Evolutionary conservation across 2,888 invertebrate genomes (phyloP), one percentile per base, ranked within the genome.

Genomic region (Dendrolimus pini): DNA sequence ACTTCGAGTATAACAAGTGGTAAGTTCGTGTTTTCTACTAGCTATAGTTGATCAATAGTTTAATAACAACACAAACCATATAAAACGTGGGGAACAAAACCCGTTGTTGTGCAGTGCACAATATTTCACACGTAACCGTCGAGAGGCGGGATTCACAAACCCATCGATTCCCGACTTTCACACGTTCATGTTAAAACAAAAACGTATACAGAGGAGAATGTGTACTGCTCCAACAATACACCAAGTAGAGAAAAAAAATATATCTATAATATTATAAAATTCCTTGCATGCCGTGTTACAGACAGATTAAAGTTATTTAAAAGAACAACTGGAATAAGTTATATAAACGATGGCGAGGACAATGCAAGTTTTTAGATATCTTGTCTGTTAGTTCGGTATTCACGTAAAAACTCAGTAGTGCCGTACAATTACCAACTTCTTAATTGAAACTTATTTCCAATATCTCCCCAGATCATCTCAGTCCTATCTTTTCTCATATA

Each of bases 121-220:
- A 47, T 47, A 47, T 47, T 47, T 47, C 12, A 47, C 47, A 47
- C 47, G 47, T 47, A 10, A 47, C 47, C 47, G 47, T 12, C 47
- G 9, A 47, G 47, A 47, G 47, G 47, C 47, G 47, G 47, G 47
- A 47, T 47, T 47, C 47, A 64, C 74, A 62, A 70, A 67, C 70
- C 69, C 67, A 75, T 79, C 76, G 77, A 82, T 82, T 78, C 64
- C 68, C 64, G 72, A 79, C 79, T 78, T 82, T 82, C 74, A 78
- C 79, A 78, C 78, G 76, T 80, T 80, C 76, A 69, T 73, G 73
- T 70, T 65, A 69, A 74, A 77, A 77, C 76, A 78, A 80, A 80
- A 80, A 79, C 75, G 70, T 70, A 70, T 67, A 78, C 72, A 69
- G 54, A 8, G 1, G 7, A 62, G 54, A 67, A 64, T 13, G 55